These are phyloP conservation scores for Oscheius sp. DNA, from an alignment of 2,888 invertebrate genomes.

Conservation along the genomic window DNA sequence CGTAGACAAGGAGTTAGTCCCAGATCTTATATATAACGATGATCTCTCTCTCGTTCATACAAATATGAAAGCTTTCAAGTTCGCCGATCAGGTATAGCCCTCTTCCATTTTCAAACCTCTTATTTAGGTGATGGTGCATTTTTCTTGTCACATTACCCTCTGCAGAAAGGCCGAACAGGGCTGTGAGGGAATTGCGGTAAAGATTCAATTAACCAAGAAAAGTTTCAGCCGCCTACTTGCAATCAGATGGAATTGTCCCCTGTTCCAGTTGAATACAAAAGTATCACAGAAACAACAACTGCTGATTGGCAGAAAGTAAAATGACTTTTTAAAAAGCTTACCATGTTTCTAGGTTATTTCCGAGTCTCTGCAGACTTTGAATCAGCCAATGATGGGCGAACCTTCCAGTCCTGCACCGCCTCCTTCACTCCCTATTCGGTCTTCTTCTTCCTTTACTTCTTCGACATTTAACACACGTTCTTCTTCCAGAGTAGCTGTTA, in stretches of 20 bases:
- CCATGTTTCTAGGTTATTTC: not conserved
- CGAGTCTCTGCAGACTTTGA: not conserved
- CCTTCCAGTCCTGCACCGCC: not conserved
- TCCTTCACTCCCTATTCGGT: not conserved
- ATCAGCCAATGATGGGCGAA: not conserved
- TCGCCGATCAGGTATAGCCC: conserved; percentile 47
- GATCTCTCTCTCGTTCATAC: conserved; percentile 58
- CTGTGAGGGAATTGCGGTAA: conserved; percentile 67
- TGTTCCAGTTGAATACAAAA: conserved; percentile 36
- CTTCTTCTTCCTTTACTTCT: not conserved
- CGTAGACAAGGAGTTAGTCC: conserved; percentile 57
- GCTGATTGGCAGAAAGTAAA: conserved; percentile 25
- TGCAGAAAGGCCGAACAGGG: conserved; percentile 62
- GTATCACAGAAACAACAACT: conserved; percentile 3
- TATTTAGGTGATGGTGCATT: conserved; percentile 53
- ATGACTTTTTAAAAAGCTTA: not conserved
- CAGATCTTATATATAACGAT: conserved; percentile 57
- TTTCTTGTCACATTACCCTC: conserved; percentile 67
- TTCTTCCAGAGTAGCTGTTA: not conserved
- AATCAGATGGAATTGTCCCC: conserved; percentile 38
- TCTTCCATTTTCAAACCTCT: not conserved
- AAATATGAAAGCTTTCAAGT: conserved; percentile 63
- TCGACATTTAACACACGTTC: not conserved
- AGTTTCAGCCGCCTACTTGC: conserved; percentile 48
- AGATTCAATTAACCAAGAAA: too few species aligned